phyloP scores from a whole-genome alignment of 2,888 invertebrate species.

The Torymus texanus region DNA sequence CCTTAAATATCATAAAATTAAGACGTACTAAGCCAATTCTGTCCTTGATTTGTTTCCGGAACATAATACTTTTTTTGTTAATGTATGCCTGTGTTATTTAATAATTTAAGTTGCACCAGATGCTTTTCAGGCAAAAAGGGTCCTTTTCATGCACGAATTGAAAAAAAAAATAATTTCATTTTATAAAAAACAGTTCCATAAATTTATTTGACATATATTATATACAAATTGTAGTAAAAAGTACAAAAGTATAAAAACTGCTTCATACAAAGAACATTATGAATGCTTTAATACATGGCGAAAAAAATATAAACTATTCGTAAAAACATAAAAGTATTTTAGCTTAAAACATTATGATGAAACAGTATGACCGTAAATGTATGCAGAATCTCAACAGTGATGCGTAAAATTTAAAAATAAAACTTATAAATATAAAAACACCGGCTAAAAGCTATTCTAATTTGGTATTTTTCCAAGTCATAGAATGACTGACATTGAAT shows the following conservation, averaged over 20 bases:
- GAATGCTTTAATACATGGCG: constrained; percentile 15
- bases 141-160: too few species aligned
- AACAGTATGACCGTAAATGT: not conserved
- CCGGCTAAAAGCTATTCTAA: not conserved
- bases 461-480: constrained; percentile 6
- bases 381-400: not conserved
- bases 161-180: not conserved
- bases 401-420: not conserved
- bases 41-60: too few species aligned
- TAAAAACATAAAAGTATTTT: too few species aligned
- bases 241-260: constrained; percentile 24
- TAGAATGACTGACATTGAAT: not conserved
- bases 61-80: too few species aligned
- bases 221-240: constrained; percentile 22
- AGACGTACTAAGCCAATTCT: too few species aligned
- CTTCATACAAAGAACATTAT: not conserved
- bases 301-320: not conserved
- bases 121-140: too few species aligned
- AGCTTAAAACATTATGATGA: too few species aligned
- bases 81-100: too few species aligned
- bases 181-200: constrained; percentile 15
- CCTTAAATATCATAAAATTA: too few species aligned
- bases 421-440: not conserved
- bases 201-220: constrained; percentile 36
- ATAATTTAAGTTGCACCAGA: too few species aligned